Evolutionary conservation across 53 echinoderm and acorn worm species (phyloP).

Genomic region (Paelopatides confundens): DNA sequence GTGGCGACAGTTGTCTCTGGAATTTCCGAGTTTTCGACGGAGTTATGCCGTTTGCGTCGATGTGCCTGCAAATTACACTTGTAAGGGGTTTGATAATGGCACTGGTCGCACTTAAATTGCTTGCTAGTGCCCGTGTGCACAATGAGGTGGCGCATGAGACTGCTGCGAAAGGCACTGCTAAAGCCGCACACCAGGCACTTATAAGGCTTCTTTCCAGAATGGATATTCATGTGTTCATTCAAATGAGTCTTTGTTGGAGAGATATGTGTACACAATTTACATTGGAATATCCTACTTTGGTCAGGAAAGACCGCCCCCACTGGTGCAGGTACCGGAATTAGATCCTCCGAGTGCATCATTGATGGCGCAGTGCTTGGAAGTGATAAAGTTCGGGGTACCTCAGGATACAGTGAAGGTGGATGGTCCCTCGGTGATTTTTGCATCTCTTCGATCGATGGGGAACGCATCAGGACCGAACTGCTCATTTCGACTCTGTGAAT

Average conservation of each 20-base stretch:
- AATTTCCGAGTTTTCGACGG: constrained; percentile 50
- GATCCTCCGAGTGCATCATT: constrained; percentile 71
- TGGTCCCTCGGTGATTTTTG: constrained; percentile 58
- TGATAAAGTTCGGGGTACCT: constrained; percentile 58
- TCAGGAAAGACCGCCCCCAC: constrained; percentile 72
- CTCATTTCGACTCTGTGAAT: constrained; percentile 86
- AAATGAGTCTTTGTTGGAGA: constrained; percentile 94
- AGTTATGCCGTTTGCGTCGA: constrained; percentile 85
- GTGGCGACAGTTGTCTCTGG: constrained; percentile 28
- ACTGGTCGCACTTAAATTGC: constrained; percentile 97
- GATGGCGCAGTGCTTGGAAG: constrained; percentile 55
- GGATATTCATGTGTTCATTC: constrained; percentile 99
- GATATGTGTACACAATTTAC: constrained; percentile 95
- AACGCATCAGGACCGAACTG: constrained; percentile 66
- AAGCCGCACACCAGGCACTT: constrained; percentile 99
- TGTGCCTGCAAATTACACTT: constrained; percentile 98
- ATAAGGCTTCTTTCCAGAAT: constrained; percentile 98
- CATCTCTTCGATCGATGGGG: constrained; percentile 57
- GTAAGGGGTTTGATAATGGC: constrained; percentile 98
- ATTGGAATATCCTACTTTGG: constrained; percentile 93
- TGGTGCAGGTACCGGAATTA: constrained; percentile 63
- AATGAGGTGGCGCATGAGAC: constrained; percentile 97
- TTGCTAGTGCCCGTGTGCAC: constrained; percentile 98
- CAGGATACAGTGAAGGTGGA: constrained; percentile 64
- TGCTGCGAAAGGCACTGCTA: constrained; percentile 99